phyloP scores from a whole-genome alignment of 2,888 invertebrate species.

The Yponomeuta evonymella region DNA sequence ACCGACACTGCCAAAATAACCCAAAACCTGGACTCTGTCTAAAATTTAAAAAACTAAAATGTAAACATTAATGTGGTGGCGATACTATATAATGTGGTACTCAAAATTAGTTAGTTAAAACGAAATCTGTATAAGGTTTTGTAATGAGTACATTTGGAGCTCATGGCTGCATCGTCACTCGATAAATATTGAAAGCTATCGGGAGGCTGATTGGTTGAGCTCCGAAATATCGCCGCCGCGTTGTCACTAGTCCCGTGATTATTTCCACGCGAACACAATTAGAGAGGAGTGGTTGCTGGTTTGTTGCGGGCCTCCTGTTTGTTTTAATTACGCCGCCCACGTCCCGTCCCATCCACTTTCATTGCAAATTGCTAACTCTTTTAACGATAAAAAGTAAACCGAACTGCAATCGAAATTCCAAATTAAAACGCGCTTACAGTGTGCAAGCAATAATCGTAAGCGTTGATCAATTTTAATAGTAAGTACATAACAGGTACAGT shows the following conservation, averaged over 20 bases:
- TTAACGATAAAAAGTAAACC: conserved; percentile 55
- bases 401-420: conserved; percentile 32
- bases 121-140: not conserved
- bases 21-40: no score
- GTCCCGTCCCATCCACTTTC: conserved; percentile 45
- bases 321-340: conserved; percentile 70
- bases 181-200: not conserved
- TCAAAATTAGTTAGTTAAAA: not conserved
- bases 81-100: no score
- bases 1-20: no score
- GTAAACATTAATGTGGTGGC: no score
- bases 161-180: not conserved
- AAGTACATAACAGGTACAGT: not conserved
- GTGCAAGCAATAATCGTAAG: conserved; percentile 16
- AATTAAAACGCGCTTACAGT: conserved; percentile 14
- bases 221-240: not conserved
- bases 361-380: conserved; percentile 62
- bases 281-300: conserved; percentile 68
- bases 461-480: conserved; percentile 10
- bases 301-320: conserved; percentile 61
- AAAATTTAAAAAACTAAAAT: no score
- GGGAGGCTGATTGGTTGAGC: not conserved
- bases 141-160: not conserved
- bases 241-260: conserved; percentile 56
- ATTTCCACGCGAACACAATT: conserved; percentile 71